A percentile compares a stretch with the other conserved stretches of the same genome.
These are phyloP conservation scores for Macrobrachium rosenbergii DNA, from an alignment of 1,140 invertebrate genomes.

Conservation along the genomic window DNA sequence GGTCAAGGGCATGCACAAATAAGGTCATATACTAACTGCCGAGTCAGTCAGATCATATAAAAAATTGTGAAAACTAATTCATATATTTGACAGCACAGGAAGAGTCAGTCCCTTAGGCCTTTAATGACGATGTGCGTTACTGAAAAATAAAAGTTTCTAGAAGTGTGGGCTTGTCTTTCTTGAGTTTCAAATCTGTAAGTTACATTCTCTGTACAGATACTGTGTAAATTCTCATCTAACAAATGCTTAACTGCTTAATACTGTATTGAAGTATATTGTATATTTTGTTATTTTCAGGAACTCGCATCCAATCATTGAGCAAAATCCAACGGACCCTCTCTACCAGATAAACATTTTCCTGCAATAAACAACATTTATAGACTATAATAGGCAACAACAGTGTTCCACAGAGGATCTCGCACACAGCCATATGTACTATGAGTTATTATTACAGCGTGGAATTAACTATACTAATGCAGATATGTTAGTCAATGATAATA, in stretches of 20 bases:
- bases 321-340: neutral
- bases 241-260: neutral
- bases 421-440: neutral
- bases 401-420: slow-evolving; percentile 17
- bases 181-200: too few species aligned
- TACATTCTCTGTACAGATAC: too few species aligned
- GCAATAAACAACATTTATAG: slow-evolving; percentile 20
- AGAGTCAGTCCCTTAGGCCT: too few species aligned
- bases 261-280: neutral
- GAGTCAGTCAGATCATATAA: slow-evolving; percentile 34
- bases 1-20: slow-evolving; percentile 36
- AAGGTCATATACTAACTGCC: slow-evolving; percentile 21
- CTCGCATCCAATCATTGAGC: too few species aligned
- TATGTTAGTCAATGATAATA: slow-evolving; percentile 23
- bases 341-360: neutral
- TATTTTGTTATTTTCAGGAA: neutral
- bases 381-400: slow-evolving; percentile 14
- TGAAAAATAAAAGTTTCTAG: too few species aligned
- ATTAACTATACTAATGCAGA: slow-evolving; percentile 31
- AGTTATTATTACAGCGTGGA: slow-evolving; percentile 10
- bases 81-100: slow-evolving; percentile 23
- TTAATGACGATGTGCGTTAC: too few species aligned
- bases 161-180: too few species aligned
- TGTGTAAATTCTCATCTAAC: too few species aligned
- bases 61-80: slow-evolving; percentile 25